Base-by-base conservation (phyloP, 2,113 vertebrate genomes). In the Pachycephala philippinensis region DNA sequence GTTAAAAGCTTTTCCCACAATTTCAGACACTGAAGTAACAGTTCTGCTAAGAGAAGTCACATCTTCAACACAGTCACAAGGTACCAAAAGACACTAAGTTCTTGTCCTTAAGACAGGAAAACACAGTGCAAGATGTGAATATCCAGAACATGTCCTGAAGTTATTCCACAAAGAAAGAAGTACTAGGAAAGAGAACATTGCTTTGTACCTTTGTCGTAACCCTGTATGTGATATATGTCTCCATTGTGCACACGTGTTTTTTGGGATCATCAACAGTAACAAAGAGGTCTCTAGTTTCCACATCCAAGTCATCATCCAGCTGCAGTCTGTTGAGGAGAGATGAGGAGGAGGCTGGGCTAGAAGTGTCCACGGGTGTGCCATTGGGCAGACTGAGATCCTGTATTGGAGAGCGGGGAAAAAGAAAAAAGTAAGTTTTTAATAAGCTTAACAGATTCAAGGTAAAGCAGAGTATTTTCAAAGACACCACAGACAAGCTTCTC, bases 181-280 rank as follows among this genome's bases (percentile, higher is more conserved):
- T 8, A 64, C 6, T 47, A 84, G 15, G 15, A 80, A 50, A 75
- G 9, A 53, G 6, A 84, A 65, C 2, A 6, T 22, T 71, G 42
- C 14, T 64, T 49, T 96, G 81, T 97, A 99, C 99, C 98, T 99
- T 99, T 83, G 99, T 99, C 80, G 98, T 99, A 96, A 99, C 98
- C 95, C 99, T 98, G 95, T 99, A 99, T 1, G 99, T 99, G 97
- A 99, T 99, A 89, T 99, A 99, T 0, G 99, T 99, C 97, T 99
- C 99, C 99, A 99, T 99, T 8, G 99, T 99, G 88, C 99, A 99
- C 40, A 99, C 99, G 0, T 99, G 99, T 91, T 99, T 99, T 98
- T 99, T 99, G 28, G 99, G 99, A 88, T 99, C 99, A 56, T 99
- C 99, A 7, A 99, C 99, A 0, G 98, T 99, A 95, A 99, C 99